Evolutionary conservation across 2,797 vertebrate genomes (phyloP), one percentile per base, ranked within the genome.

Genomic region (Gorsachius magnificus): DNA sequence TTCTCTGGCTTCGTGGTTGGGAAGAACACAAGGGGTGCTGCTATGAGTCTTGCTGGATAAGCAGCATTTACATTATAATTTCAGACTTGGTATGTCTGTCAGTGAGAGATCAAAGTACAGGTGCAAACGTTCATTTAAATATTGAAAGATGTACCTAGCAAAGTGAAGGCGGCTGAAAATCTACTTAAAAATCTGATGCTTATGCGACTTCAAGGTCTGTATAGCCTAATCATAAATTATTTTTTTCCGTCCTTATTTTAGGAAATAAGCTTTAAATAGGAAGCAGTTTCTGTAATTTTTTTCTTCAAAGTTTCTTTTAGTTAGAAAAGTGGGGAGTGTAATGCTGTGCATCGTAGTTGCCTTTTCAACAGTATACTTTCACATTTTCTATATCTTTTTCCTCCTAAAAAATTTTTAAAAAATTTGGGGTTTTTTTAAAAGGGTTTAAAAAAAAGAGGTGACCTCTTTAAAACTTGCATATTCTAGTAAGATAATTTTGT

Each of bases 1-100:
- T 33, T 36, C 38, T 45, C 5, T 2, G 45, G 12, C 18, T 35
- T 28, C 8, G 0, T 7, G 13, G 10, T 1, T 64, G 29, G 51
- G 36, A 41, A 5, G 12, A 26, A 31, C 3, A 20, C 3, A 6
- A 33, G 4, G 33, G 13, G 5, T 20, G 7, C 8, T 74, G 5
- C 35, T 63, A 1, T 21, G 16, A 68, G 17, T 8, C 18, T 35
- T 51, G 11, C 15, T 38, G 33, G 36, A 76, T 66, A 43, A 70
- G 36, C 24, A 68, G 18, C 22, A 5, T 10, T 28, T 41, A 2
- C 15, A 1, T 45, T 87, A 2, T 11, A 1, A 18, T 48, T 65
- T 56, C 19, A 31, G 33, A 1, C 3, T 63, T n/a, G 14, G 3
- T 58, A 0, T 70, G 22, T 48, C 36, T 82, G 16, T 69, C 54